A percentile compares a stretch with the other conserved stretches of the same genome.
Evolutionary conservation across 2,113 vertebrate species (phyloP).

Genomic region (Empidonax alnorum): DNA sequence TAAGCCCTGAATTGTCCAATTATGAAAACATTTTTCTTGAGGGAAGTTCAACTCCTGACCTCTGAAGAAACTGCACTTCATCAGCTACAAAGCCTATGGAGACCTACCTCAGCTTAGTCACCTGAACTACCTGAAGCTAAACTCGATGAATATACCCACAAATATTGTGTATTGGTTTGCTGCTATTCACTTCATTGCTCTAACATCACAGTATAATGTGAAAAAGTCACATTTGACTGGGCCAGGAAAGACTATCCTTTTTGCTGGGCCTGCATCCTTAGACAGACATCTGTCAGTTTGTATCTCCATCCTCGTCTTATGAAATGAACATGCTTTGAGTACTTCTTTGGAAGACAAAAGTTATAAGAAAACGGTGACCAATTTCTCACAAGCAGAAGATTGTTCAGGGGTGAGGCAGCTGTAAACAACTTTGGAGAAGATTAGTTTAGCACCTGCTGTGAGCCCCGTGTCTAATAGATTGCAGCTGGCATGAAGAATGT

Average conservation of each 20-base stretch:
- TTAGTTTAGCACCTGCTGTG: not conserved
- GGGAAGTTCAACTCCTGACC: not conserved
- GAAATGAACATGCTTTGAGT: not conserved
- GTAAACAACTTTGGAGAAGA: not conserved
- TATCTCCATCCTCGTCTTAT: not conserved
- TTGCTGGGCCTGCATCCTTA: not conserved
- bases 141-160: not conserved
- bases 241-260: not conserved
- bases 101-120: not conserved
- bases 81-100: not conserved
- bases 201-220: not conserved
- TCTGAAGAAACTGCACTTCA: not conserved
- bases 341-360: not conserved
- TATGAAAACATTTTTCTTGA: not conserved
- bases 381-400: not conserved
- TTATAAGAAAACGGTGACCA: not conserved
- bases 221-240: not conserved
- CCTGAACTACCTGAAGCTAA: not conserved
- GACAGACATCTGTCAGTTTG: not conserved
- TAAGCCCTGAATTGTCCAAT: not conserved
- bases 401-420: not conserved
- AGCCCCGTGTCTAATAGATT: accelerated
- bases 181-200: not conserved
- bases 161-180: not conserved
- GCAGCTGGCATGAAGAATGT: not conserved